Conservation (phyloP, 2,113 vertebrate genomes). For the Geococcyx californianus region DNA sequence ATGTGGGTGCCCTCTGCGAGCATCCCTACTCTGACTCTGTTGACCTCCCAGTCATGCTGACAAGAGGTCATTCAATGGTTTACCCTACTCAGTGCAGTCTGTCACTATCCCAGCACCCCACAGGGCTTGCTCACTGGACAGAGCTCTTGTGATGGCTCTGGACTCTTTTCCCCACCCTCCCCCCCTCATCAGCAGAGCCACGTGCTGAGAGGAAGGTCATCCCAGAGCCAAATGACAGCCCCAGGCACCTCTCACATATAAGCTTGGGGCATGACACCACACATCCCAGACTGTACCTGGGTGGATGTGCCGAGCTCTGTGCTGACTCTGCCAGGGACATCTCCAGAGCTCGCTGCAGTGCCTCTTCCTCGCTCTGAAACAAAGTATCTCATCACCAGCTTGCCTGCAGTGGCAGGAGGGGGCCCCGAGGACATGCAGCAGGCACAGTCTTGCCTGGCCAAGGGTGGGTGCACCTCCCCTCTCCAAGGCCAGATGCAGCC, state of each 20-base stretch:
- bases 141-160: background rate
- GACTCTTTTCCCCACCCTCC: too few relatives aligned
- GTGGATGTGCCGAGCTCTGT: slow-evolving; percentile 54
- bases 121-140: background rate
- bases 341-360: slow-evolving; percentile 92
- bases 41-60: background rate
- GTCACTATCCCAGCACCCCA: background rate
- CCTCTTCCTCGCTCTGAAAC: slow-evolving; percentile 92
- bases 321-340: slow-evolving; percentile 89
- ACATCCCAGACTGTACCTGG: slow-evolving; percentile 66
- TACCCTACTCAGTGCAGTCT: background rate
- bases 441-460: background rate
- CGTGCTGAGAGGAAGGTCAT: background rate
- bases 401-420: background rate
- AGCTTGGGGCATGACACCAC: background rate
- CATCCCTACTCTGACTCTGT: background rate
- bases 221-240: background rate
- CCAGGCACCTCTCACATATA: background rate
- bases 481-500: background rate
- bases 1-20: background rate
- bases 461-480: background rate
- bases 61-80: background rate
- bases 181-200: too few relatives aligned
- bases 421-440: accelerated
- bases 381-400: background rate